Conservation (phyloP, 2,797 vertebrate genomes). For the Rhinoraja longicauda region DNA sequence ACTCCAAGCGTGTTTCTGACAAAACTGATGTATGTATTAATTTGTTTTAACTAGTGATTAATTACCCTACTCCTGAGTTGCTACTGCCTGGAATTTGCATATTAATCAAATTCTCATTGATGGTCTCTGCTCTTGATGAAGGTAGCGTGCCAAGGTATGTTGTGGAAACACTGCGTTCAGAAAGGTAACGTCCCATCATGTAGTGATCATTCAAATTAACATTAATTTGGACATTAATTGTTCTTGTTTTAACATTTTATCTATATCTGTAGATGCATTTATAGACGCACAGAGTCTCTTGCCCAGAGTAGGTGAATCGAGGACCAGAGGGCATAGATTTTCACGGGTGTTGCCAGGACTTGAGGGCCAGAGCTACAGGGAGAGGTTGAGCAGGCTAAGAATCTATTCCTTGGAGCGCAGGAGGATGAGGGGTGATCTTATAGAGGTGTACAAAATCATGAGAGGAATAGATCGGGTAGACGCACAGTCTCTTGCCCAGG, state of each 20-base stretch:
- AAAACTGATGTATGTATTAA: slow-evolving; percentile 39
- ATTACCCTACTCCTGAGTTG: slow-evolving; percentile 31
- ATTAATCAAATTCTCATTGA: slow-evolving; percentile 39
- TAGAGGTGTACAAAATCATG: too few species aligned
- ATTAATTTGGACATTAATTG: background rate
- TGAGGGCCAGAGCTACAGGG: too few species aligned
- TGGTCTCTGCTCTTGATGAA: background rate
- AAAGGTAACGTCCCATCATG: background rate
- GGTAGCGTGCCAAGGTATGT: background rate
- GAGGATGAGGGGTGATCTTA: too few species aligned
- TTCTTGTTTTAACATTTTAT: background rate
- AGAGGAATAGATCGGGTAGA: too few species aligned
- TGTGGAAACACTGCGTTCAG: background rate
- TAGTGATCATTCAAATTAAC: background rate
- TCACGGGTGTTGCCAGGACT: too few species aligned
- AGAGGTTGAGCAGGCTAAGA: too few species aligned
- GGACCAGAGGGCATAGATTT: too few species aligned
- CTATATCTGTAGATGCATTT: background rate
- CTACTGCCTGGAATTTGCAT: slow-evolving; percentile 33
- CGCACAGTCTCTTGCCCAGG: too few species aligned
- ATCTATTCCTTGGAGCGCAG: too few species aligned
- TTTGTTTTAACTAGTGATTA: slow-evolving; percentile 39
- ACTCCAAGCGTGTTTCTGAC: slow-evolving; percentile 34
- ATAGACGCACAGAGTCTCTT: too few species aligned
- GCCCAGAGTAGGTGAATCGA: too few species aligned